Base-by-base conservation (phyloP, 2,113 vertebrate species). In the Myxocyprinus asiaticus region DNA sequence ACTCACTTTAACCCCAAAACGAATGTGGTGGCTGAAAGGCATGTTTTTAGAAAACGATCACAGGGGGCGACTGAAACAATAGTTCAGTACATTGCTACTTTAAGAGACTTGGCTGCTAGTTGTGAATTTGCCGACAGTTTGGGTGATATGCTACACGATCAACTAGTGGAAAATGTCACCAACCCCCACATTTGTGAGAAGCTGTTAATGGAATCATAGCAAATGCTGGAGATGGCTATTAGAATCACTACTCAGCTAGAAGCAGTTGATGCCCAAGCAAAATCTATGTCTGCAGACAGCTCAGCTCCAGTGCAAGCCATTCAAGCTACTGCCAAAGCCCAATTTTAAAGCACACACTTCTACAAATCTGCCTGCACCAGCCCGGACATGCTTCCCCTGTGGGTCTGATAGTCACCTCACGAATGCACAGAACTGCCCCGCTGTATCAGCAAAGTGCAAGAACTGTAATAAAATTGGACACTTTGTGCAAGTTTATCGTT, bases 381-480 rank as follows among this genome's bases (percentile, higher is more conserved):
- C 43, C 14, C 17, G 45, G 12, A 64, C 56, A 22, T 76, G 59
- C 45, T 64, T 48, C 9, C 58, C 44, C 44, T 76, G 73, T n/a
- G 59, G 73, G 17, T 76, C 73, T 17, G 9, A 10, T 33, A 6
- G 45, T 50, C 73, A 76, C 15, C 59, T 75, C 7, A 59, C 72
- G 6, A 75, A 61, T 62, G 72, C 55, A 17, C 58, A 1, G 0
- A 47, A 43, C 10, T 61, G 72, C 43, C 43, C 72, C 2, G 72
- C 72, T 63, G 59, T 45, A 22, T 48, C 56, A 22, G 72, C 48
- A 7, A 75, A 66, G n/a, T 66, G 64, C n/a, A 66, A 45, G 7
- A 66, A 66, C 7, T 66, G 64, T 10, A 45, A 14, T 45, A 65
- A 65, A 14, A 66, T 14, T 45, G 63, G 63, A 66, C 63, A 66